Conservation (phyloP, 2,888 invertebrate genomes). For the Conus canariensis region DNA sequence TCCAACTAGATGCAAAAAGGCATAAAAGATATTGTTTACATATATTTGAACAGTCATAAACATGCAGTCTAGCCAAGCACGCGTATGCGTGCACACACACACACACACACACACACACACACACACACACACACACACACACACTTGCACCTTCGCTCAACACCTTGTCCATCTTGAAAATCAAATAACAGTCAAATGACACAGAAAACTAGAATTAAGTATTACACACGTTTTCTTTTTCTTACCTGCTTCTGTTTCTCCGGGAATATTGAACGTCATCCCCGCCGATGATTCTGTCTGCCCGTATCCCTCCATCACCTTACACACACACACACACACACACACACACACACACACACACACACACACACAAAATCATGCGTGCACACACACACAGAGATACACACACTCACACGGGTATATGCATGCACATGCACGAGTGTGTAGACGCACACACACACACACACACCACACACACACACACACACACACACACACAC, state of each 20-base stretch:
- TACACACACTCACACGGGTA: not conserved
- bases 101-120: not conserved
- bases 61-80: too few species aligned
- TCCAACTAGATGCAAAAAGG: too few species aligned
- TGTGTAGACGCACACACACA: not conserved
- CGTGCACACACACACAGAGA: not conserved
- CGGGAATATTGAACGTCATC: slow-evolving; percentile 69
- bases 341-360: not conserved
- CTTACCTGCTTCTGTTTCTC: slow-evolving; percentile 68
- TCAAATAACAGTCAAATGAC: too few species aligned
- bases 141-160: slow-evolving; percentile 78
- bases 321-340: not conserved
- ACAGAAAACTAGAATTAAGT: too few species aligned
- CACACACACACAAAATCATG: not conserved
- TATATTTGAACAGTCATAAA: too few species aligned
- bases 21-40: too few species aligned
- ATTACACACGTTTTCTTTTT: not conserved
- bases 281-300: slow-evolving; percentile 79
- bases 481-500: too few species aligned
- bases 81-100: too few species aligned
- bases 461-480: not conserved
- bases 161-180: too few species aligned
- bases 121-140: not conserved
- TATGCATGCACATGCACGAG: not conserved
- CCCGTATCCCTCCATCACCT: slow-evolving; percentile 78